phyloP scores from a whole-genome alignment of 2,797 vertebrate species.

The Spondyliosoma cantharus region DNA sequence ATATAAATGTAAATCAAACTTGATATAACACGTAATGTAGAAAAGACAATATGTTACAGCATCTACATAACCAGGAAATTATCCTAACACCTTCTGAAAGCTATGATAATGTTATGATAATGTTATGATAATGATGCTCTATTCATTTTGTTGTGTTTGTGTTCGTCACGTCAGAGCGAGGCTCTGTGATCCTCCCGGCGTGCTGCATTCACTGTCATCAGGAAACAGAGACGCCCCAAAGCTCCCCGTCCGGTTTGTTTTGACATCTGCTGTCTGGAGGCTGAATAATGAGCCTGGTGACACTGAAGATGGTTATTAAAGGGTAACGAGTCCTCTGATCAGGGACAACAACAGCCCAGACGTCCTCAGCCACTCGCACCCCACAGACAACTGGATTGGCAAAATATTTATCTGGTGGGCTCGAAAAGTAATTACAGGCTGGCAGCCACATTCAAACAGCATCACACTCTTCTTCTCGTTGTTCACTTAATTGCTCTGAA shows the following conservation, averaged over 20 bases:
- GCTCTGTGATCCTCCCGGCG: neutral
- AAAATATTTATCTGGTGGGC: conserved; percentile 26
- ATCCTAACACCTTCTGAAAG: too few relatives aligned
- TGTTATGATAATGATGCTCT: neutral
- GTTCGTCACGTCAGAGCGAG: neutral
- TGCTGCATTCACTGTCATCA: conserved; percentile 18
- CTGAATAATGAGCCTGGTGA: neutral
- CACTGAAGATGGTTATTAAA: conserved; percentile 5
- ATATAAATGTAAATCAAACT: too few relatives aligned
- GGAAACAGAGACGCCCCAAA: neutral
- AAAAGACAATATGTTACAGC: too few relatives aligned
- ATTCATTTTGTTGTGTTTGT: neutral
- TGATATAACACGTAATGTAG: too few relatives aligned
- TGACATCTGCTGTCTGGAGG: conserved; percentile 4
- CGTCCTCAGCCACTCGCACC: neutral
- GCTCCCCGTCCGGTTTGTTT: neutral
- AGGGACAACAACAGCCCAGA: neutral
- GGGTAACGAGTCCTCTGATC: conserved; percentile 13
- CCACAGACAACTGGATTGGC: neutral
- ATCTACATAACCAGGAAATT: too few relatives aligned
- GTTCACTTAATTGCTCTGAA: conserved; percentile 16
- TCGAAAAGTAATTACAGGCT: conserved; percentile 55
- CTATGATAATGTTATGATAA: too few relatives aligned
- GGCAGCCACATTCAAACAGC: conserved; percentile 11
- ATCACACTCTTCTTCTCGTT: conserved; percentile 19